Evolutionary conservation across 2,113 vertebrate species (phyloP).

Genomic region (Lycocorax pyrrhopterus): DNA sequence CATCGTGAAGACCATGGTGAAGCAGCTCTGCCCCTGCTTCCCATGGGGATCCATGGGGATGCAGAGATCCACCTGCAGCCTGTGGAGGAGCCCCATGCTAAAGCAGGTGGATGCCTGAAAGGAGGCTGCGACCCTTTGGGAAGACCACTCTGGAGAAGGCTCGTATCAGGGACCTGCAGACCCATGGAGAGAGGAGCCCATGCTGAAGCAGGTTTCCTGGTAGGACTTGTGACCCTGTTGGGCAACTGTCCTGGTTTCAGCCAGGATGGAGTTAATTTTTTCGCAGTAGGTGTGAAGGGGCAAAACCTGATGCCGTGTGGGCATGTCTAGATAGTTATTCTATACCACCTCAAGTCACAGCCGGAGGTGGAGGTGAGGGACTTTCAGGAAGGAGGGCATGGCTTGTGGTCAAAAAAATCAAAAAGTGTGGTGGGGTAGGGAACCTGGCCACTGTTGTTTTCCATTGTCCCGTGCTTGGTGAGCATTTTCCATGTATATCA

Average conservation of each 20-base stretch:
- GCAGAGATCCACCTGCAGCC: background rate
- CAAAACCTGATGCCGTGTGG: background rate
- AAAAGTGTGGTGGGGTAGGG: background rate
- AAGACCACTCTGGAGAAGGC: background rate
- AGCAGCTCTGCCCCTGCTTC: background rate
- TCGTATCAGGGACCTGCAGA: background rate
- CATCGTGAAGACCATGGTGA: rapidly evolving
- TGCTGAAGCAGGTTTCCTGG: background rate
- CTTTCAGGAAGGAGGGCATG: rapidly evolving
- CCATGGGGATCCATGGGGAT: no score
- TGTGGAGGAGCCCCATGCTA: background rate
- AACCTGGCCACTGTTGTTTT: background rate
- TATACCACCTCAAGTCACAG: background rate
- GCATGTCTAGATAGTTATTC: background rate
- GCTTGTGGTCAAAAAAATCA: background rate
- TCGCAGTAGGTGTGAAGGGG: background rate
- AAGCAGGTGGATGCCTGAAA: background rate
- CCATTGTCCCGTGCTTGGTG: background rate
- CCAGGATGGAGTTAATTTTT: background rate
- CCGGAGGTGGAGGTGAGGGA: no score
- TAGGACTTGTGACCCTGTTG: background rate
- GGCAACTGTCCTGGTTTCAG: background rate
- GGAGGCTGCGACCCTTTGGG: background rate
- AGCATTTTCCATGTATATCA: background rate
- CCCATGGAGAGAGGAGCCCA: background rate